Conservation (phyloP, 2,888 invertebrate species). For the Leptothorax acervorum region DNA sequence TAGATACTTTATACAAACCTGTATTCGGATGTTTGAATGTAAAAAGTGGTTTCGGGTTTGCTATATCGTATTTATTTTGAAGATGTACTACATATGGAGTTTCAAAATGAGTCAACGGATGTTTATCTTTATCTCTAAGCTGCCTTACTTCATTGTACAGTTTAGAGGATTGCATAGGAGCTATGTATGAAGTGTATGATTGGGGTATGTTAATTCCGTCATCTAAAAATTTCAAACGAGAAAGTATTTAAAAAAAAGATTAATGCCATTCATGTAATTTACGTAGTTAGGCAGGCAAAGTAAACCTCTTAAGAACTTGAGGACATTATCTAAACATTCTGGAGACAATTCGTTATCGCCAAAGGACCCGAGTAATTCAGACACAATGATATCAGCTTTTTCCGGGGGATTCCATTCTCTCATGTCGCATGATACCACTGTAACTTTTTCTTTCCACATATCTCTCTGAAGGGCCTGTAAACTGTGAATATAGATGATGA, state of each 20-base stretch:
- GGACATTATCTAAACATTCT: slow-evolving; percentile 98
- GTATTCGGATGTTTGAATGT: slow-evolving; percentile 96
- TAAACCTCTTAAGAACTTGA: slow-evolving; percentile 91
- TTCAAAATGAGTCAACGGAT: slow-evolving; percentile 88
- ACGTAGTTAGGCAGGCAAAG: not conserved
- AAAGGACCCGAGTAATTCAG: slow-evolving; percentile 98
- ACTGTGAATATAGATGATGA: slow-evolving; percentile 73
- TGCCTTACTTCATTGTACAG: slow-evolving; percentile 92
- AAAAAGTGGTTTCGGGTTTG: slow-evolving; percentile 92
- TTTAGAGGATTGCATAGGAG: slow-evolving; percentile 96
- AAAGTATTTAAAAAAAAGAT: not conserved
- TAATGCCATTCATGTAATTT: not conserved
- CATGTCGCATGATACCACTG: slow-evolving; percentile 95
- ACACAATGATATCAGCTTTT: slow-evolving; percentile 97
- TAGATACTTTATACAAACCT: slow-evolving; percentile 82
- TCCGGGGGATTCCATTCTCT: slow-evolving; percentile 92
- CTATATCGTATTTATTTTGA: slow-evolving; percentile 93
- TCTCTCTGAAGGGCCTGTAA: slow-evolving; percentile 91
- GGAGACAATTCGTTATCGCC: slow-evolving; percentile 99
- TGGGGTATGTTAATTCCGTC: slow-evolving; percentile 97
- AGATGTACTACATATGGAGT: slow-evolving; percentile 97
- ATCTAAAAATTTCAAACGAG: slow-evolving; percentile 83
- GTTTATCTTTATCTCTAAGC: slow-evolving; percentile 86
- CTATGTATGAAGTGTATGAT: slow-evolving; percentile 95
- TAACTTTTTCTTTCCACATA: slow-evolving; percentile 92